These are phyloP conservation scores for Megalopta genalis DNA, from an alignment of 1,140 invertebrate genomes.

Conservation along the genomic window DNA sequence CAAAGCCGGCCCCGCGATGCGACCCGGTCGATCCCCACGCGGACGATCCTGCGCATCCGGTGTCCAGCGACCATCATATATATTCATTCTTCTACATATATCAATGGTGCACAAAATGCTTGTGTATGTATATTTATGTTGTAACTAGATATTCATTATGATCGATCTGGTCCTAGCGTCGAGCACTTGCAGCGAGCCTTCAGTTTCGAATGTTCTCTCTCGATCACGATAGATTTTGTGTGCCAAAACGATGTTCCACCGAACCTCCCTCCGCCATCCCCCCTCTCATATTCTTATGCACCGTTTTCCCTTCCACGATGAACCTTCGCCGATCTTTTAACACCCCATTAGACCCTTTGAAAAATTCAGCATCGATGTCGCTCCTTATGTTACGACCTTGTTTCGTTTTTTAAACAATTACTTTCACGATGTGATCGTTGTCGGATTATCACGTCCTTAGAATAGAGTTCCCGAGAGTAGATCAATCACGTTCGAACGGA, in stretches of 20 bases:
- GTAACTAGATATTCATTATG: constrained; percentile 77
- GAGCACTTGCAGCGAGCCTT: constrained; percentile 66
- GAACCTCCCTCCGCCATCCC: background rate
- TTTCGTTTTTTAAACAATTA: background rate
- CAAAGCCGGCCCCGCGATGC: constrained; percentile 73
- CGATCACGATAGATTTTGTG: background rate
- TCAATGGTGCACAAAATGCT: constrained; percentile 78
- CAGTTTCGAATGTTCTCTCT: constrained; percentile 8
- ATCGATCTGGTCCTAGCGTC: constrained; percentile 55
- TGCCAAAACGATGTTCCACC: background rate
- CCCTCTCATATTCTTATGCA: too few relatives aligned
- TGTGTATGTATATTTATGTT: constrained; percentile 80
- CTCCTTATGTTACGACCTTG: background rate
- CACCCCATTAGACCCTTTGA: background rate
- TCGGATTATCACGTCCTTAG: too few relatives aligned
- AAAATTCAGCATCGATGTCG: background rate
- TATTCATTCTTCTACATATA: constrained; percentile 60
- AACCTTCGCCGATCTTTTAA: background rate
- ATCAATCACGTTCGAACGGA: too few relatives aligned
- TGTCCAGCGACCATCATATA: constrained; percentile 68
- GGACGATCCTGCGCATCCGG: constrained; percentile 60
- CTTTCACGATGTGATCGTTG: too few relatives aligned
- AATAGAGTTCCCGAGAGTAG: too few relatives aligned
- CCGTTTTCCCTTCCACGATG: background rate
- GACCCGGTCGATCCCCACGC: constrained; percentile 57